These are phyloP conservation scores for Spea bombifrons DNA, from an alignment of 2,113 vertebrate genomes.

Conservation along the genomic window DNA sequence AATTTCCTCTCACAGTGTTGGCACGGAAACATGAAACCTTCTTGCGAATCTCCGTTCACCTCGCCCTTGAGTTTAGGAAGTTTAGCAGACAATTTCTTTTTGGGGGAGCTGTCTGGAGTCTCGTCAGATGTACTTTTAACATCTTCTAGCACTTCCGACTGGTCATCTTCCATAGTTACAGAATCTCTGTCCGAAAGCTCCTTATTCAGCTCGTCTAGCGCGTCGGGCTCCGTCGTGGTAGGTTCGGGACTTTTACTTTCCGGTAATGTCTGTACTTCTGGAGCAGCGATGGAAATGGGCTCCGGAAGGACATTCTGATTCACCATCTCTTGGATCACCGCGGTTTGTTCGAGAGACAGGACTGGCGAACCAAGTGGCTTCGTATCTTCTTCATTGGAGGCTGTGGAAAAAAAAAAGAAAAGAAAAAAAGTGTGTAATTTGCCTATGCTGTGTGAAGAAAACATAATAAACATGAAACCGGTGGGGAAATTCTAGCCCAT, in stretches of 20 bases:
- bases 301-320: constrained; percentile 61
- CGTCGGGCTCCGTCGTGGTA: constrained; percentile 60
- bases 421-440: not conserved
- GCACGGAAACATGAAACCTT: constrained; percentile 75
- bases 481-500: not conserved
- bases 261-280: constrained; percentile 59
- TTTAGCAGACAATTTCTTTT: constrained; percentile 52
- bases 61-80: constrained; percentile 60
- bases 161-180: constrained; percentile 64
- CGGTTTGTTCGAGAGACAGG: constrained; percentile 65
- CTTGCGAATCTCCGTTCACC: constrained; percentile 66
- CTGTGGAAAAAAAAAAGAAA: constrained; percentile 58
- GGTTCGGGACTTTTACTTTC: constrained; percentile 59
- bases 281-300: constrained; percentile 49
- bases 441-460: too few species aligned
- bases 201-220: constrained; percentile 55
- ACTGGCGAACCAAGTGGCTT: constrained; percentile 58
- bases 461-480: too few species aligned
- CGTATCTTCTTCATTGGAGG: constrained; percentile 68
- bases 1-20: constrained; percentile 84
- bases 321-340: constrained; percentile 62
- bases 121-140: constrained; percentile 60
- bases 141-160: constrained; percentile 68
- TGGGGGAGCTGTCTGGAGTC: constrained; percentile 62
- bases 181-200: constrained; percentile 56